A percentile compares a stretch with the other conserved stretches of the same genome.
Conservation (phyloP, 2,888 invertebrate genomes). For the Creontiades dilutus region DNA sequence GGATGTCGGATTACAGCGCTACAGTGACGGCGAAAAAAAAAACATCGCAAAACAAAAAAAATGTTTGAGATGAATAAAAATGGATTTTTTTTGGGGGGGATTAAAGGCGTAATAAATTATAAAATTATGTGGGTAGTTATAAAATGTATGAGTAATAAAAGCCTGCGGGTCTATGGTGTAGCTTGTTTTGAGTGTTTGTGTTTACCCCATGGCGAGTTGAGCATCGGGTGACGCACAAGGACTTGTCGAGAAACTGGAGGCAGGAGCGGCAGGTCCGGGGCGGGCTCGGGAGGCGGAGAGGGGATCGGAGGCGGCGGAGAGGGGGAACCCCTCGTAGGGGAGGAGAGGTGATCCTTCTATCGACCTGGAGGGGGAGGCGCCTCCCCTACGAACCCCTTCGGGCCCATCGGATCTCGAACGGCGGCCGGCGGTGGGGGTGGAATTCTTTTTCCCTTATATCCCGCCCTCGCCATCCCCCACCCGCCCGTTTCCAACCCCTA, state of each 20-base stretch:
- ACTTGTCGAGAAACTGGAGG: conserved; percentile 70
- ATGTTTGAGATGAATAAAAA: background rate
- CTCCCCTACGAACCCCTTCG: background rate
- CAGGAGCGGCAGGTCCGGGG: conserved; percentile 41
- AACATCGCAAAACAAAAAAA: conserved; percentile 25
- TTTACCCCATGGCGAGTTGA: conserved; percentile 71
- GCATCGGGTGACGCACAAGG: conserved; percentile 70
- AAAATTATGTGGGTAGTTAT: background rate
- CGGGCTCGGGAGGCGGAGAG: background rate
- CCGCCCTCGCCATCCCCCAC: background rate
- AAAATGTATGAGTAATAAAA: conserved; percentile 20
- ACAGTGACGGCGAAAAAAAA: conserved; percentile 18
- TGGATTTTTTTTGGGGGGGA: background rate
- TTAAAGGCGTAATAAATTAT: conserved; percentile 15
- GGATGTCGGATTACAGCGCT: conserved; percentile 15
- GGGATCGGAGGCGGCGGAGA: conserved; percentile 12
- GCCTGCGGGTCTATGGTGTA: conserved; percentile 67
- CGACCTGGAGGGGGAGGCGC: conserved; percentile 67
- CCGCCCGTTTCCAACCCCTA: too few relatives aligned
- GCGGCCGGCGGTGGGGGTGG: background rate
- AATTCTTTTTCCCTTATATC: background rate
- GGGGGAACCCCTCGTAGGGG: background rate
- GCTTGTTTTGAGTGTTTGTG: conserved; percentile 71
- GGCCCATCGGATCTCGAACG: background rate
- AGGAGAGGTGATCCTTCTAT: conserved; percentile 58